Percentiles rank a stretch among this genome's conserved stretches.
Conservation (phyloP, 2,113 vertebrate genomes). For the Calonectris borealis region DNA sequence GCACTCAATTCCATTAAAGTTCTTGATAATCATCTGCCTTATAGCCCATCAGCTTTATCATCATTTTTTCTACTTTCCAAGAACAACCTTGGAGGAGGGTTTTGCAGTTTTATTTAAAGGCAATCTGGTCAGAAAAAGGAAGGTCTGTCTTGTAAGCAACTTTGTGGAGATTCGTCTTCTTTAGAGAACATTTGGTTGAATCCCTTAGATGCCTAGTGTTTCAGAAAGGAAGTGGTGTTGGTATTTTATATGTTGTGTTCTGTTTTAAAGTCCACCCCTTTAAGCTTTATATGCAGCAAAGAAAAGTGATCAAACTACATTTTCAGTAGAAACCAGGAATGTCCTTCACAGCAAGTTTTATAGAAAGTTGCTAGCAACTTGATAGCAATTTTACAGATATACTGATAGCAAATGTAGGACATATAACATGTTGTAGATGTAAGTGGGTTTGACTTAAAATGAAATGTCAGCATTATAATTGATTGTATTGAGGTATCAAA, state of each 20-base stretch:
- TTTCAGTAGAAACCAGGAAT: background rate
- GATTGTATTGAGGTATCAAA: background rate
- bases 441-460: background rate
- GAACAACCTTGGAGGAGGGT: constrained; percentile 37
- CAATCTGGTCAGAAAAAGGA: constrained; percentile 11
- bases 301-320: background rate
- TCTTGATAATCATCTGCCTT: constrained; percentile 60
- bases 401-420: background rate
- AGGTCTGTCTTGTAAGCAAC: background rate
- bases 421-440: background rate
- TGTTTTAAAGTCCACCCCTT: background rate
- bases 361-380: background rate
- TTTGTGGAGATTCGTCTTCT: background rate
- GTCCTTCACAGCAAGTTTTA: background rate
- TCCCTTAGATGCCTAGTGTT: background rate
- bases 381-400: background rate
- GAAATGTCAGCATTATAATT: background rate
- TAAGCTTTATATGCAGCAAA: background rate
- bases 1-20: constrained; percentile 28
- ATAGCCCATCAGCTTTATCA: constrained; percentile 16
- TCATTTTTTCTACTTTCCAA: constrained; percentile 11
- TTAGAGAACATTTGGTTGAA: background rate
- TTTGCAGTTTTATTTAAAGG: constrained; percentile 34
- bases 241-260: background rate
- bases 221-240: background rate